Conservation (phyloP, 92 coral and sea anemone genomes). For the Epizoanthus illoricatus region DNA sequence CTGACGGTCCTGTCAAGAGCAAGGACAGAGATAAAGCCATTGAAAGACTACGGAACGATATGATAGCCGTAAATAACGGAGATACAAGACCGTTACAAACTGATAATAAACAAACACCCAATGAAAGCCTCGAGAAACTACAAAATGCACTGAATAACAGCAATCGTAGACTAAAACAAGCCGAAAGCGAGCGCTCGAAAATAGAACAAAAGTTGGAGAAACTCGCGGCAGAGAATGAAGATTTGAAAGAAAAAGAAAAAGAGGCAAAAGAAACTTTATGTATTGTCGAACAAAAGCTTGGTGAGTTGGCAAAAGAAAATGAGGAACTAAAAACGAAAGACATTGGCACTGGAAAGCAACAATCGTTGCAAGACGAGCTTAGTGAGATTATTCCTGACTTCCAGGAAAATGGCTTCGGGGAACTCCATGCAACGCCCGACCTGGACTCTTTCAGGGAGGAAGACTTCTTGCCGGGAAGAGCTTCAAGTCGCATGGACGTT, state of each 20-base stretch:
- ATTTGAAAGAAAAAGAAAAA: constrained; percentile 57
- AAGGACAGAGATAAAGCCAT: constrained; percentile 56
- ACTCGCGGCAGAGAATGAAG: constrained; percentile 52
- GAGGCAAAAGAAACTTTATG: constrained; percentile 30
- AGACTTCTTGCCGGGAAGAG: constrained; percentile 16
- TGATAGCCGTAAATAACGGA: neutral
- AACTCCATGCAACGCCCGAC: constrained; percentile 31
- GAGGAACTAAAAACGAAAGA: constrained; percentile 47
- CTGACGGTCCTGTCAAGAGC: constrained; percentile 37
- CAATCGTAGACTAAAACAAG: constrained; percentile 2
- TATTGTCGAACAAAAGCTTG: constrained; percentile 43
- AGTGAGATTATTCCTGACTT: constrained; percentile 37
- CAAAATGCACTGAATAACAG: constrained; percentile 22
- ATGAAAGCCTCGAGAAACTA: constrained; percentile 16
- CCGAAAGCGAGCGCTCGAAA: constrained; percentile 19
- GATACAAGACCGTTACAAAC: constrained; percentile 16
- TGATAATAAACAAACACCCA: constrained; percentile 4
- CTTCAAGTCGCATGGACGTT: constrained; percentile 29
- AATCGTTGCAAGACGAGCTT: constrained; percentile 25
- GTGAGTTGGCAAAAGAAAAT: constrained; percentile 52
- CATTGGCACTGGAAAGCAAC: constrained; percentile 6
- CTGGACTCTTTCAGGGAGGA: constrained; percentile 20
- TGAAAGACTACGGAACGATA: constrained; percentile 46
- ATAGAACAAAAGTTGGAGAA: constrained; percentile 35
- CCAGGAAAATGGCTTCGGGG: constrained; percentile 35